Base-by-base conservation (phyloP, 2,797 vertebrate genomes). In the Micromesistius poutassou region DNA sequence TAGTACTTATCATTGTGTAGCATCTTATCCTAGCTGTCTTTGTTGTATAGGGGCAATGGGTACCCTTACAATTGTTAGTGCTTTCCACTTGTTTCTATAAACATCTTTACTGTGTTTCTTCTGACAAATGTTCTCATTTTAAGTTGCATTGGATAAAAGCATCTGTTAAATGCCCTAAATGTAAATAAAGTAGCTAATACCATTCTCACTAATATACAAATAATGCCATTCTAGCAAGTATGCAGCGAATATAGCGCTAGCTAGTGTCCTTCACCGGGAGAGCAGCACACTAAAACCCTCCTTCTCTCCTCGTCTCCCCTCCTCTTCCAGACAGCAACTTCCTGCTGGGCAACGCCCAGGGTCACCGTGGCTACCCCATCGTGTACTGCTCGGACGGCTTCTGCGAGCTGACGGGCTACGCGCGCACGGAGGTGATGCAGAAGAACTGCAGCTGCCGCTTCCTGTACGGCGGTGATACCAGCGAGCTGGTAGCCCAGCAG, bases 381-480 rank as follows among this genome's bases (percentile, higher is more conserved):
- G 97, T 99, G 75, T 99, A 98, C 93, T 99, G 97, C 91, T 99
- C 98, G 0, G 98, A 99, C 8, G 97, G 97, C 82, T 99, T 99
- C 93, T 98, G 97, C 0, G 97, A 98, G 81, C 95, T 98, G 87
- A 98, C 97, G 0, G 97, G 98, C 86, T 99, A 97, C 50, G 93
- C 93, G 2, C 95, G 97, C 79, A 98, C 96, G 0, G 97, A 99
- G 90, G 97, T 98, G 89, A 99, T 99, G 98, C 97, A 98, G 95
- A 98, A 98, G 91, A 98, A 97, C 88, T 98, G 97, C 91, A 96
- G 95, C 90, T 99, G 97, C 87, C 95, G 89, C 73, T 99, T 99
- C 90, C 95, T 99, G 82, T 95, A 96, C 0, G 97, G 98, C 6
- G 84, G 93, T 0, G 96, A 97, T 91, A 99, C 97, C 87, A 97